phyloP scores from a whole-genome alignment of 2,797 vertebrate genomes.

The Pitangus sulphuratus region DNA sequence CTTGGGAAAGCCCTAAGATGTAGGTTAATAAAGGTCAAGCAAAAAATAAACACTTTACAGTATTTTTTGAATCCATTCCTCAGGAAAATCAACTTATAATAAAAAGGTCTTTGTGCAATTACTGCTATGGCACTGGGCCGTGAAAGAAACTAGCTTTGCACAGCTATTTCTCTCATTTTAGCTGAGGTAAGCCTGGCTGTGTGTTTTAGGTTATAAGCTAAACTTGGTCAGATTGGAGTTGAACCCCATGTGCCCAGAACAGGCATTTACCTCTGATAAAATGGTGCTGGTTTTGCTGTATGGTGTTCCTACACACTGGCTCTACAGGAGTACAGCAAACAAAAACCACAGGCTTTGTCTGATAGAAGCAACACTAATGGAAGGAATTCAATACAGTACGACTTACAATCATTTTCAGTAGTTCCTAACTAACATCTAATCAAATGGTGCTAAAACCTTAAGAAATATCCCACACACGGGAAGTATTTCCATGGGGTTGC shows the following conservation, averaged over 20 bases:
- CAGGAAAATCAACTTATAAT: constrained; percentile 96
- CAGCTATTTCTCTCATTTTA: constrained; percentile 85
- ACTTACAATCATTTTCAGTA: not conserved
- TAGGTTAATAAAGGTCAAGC: constrained; percentile 98
- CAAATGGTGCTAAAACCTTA: not conserved
- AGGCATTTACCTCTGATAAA: constrained; percentile 52
- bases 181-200: constrained; percentile 87
- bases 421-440: not conserved
- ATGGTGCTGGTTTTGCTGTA: constrained; percentile 27
- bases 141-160: constrained; percentile 93
- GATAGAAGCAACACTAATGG: not conserved
- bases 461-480: not conserved
- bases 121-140: constrained; percentile 90
- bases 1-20: constrained; percentile 89
- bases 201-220: constrained; percentile 75
- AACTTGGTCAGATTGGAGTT: constrained; percentile 70
- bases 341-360: not conserved
- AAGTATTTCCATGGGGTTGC: not conserved
- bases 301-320: not conserved
- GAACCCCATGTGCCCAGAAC: constrained; percentile 66
- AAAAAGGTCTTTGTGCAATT: constrained; percentile 99
- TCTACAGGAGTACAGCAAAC: not conserved
- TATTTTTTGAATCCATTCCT: constrained; percentile 94
- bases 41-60: constrained; percentile 99
- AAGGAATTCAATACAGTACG: not conserved